These are phyloP conservation scores for Girardia tigrina DNA, from an alignment of 2,888 invertebrate species.

Conservation along the genomic window DNA sequence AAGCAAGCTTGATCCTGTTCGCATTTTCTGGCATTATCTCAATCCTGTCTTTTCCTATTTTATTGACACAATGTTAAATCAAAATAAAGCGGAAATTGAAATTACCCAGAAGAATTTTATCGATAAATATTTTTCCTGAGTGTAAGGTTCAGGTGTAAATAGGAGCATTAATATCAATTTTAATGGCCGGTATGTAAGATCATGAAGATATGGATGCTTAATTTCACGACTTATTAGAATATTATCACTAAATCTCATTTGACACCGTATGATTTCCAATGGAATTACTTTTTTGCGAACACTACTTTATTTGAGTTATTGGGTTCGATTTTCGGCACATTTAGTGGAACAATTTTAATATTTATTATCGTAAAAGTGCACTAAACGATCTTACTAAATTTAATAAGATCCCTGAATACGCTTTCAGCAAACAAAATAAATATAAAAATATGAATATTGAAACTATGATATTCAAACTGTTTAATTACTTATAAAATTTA, in stretches of 20 bases:
- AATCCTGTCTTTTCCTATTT: not conserved
- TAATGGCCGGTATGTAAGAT: not conserved
- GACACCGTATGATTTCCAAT: not conserved
- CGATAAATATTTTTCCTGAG: not conserved
- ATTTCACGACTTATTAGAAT: not conserved
- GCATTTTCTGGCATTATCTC: not conserved
- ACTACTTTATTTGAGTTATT: not conserved
- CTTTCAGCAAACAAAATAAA: no score
- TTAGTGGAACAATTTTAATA: not conserved
- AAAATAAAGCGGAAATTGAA: not conserved
- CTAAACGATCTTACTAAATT: no score
- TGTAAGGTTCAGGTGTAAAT: not conserved
- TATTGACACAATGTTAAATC: not conserved
- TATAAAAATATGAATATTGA: no score
- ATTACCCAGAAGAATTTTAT: not conserved
- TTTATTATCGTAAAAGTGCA: not conserved
- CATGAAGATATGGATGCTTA: not conserved
- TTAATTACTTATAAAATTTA: no score
- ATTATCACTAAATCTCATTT: not conserved
- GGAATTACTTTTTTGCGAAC: conserved; percentile 12
- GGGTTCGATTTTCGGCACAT: not conserved
- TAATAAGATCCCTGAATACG: no score
- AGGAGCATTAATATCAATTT: not conserved
- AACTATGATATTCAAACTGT: no score
- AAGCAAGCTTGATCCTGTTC: not conserved